Evolutionary conservation across 2,797 vertebrate genomes (phyloP), one percentile per base, ranked within the genome.

Genomic region (Gymnodraco acuticeps): DNA sequence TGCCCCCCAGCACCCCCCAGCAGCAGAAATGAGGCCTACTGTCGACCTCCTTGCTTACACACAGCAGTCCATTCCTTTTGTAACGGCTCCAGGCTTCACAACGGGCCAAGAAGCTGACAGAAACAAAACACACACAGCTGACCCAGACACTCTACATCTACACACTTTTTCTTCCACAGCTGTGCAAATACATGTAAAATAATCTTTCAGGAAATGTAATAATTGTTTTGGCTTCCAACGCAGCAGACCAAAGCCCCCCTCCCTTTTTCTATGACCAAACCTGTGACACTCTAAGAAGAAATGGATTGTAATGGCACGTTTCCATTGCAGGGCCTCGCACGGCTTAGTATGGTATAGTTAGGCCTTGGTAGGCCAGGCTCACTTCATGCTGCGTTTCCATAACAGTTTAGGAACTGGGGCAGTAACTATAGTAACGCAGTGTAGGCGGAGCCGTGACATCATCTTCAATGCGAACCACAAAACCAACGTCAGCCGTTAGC

Each of bases 141-240:
- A n/a, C 70, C 75, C 82, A 87, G 56, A 76, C 63, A 38, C 46
- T 80, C 72, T 31, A 70, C 74, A 54, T 72, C 55, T 19, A 50
- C 53, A 46, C 38, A 31, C 74, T 52, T 58, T 15, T 38, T 38
- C 8, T 9, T 9, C 73, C 69, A 78, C 92, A 93, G 90, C 91
- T 94, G 91, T 90, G 80, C 69, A 93, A 94, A 94, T 90, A 94
- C 65, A 91, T 77, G 78, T 67, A 51, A 82, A 86, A 73, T 59
- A 76, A 85, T 64, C 63, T 79, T 68, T 73, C 70, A 77, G 81
- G 80, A 88, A 89, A 91, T 83, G 50, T 63, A 80, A 87, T 88
- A 90, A 92, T 91, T 91, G 88, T 91, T 88, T 90, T 89, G 87
- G 85, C 83, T 87, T 73, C 69, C 58, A 82, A 46, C 72, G 7